Base-by-base conservation (phyloP, 2,113 vertebrate genomes). In the Campylomormyrus tamandua region DNA sequence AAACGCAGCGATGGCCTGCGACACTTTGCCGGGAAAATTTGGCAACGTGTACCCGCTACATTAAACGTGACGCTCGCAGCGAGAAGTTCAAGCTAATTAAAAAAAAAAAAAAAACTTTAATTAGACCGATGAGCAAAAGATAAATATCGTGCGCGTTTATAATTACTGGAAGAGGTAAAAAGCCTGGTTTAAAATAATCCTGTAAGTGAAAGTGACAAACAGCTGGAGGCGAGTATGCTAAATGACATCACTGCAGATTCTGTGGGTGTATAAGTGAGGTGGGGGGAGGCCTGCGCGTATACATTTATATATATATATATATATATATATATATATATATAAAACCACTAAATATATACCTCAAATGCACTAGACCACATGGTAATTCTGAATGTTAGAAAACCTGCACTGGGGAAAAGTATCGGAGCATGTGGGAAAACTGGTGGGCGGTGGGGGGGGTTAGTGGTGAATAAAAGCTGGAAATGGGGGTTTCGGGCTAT, bases 191-290 rank as follows among this genome's bases (percentile, higher is more conserved):
- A 56, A 87, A 87, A 56, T 87, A 56, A 87, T 53, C 49, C 50
- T 87, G 11, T 52, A 53, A 87, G 49, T 53, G 50, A 52, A 19
- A 87, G 49, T 53, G n/a, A 87, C 48, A 87, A 87, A 87, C 85
- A 53, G 31, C 85, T 87, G 85, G 50, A 56, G 49, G 48, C 24
- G 27, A 27, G 50, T 21, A 10, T 56, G 85, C 6, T 83, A n/a
- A 10, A 84, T 46, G 42, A 84, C 83, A 48, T 45, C 83, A 87
- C 50, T 87, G 84, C 48, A 48, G 77, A 24, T 42, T 83, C 42
- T 45, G 77, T 83, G 77, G n/a, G 5, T 27, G 84, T 50, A 86
- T n/a, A 86, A n/a, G 48, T 52, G n/a, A 48, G 13, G 10, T 49
- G 48, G 17, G 77, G 21, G 17, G 77, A 83, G 46, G 46, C 7